Conservation (phyloP, 2,113 vertebrate genomes). For the Fukomys damarensis region DNA sequence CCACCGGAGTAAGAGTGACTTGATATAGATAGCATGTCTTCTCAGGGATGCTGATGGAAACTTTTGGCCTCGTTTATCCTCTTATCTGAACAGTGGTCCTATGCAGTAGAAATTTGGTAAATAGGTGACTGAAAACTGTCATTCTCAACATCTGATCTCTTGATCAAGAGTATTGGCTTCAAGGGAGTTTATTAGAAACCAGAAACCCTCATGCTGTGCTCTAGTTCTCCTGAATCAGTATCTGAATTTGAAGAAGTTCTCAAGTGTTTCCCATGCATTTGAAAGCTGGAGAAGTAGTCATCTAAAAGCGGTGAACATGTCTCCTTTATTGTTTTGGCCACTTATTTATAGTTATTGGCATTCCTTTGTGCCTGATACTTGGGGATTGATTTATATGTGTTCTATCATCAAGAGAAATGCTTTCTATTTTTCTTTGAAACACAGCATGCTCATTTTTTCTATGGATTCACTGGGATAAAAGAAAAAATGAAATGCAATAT, state of each 20-base stretch:
- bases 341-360: background rate
- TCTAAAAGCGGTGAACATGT: background rate
- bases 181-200: background rate
- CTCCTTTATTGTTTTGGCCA: background rate
- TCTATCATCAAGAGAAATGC: slow-evolving; percentile 48
- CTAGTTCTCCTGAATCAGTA: background rate
- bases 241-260: background rate
- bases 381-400: slow-evolving; percentile 35
- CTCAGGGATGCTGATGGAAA: background rate
- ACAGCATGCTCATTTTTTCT: slow-evolving; percentile 45
- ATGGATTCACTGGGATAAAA: slow-evolving; percentile 66
- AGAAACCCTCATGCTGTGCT: background rate
- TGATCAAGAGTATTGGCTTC: background rate
- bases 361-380: slow-evolving; percentile 52
- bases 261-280: background rate
- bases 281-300: background rate
- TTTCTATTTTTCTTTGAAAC: slow-evolving; percentile 61
- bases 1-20: background rate
- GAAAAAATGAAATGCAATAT: slow-evolving; percentile 73
- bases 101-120: background rate
- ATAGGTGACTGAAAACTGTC: background rate
- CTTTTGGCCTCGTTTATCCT: background rate
- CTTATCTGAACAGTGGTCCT: background rate
- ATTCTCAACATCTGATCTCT: background rate
- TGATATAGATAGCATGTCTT: background rate